Evolutionary conservation across 2,888 invertebrate species (phyloP).

Genomic region (Xylophagus ater): DNA sequence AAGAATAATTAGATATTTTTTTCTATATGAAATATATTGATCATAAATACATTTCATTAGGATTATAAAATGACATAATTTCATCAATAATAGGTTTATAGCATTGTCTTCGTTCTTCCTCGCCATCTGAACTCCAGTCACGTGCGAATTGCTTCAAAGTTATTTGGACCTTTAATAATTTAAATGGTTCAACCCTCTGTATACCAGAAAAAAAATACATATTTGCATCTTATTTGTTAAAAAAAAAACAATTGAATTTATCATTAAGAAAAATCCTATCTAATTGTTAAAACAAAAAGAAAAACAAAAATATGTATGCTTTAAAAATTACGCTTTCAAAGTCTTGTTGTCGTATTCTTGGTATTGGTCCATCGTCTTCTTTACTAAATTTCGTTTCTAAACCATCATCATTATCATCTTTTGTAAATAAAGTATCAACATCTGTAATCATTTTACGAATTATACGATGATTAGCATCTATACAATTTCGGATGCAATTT

Average conservation of each 20-base stretch:
- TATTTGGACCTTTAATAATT: conserved; percentile 65
- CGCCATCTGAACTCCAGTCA: conserved; percentile 87
- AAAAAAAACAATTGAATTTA: conserved; percentile 2
- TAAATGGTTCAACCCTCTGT: conserved; percentile 32
- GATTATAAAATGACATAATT: conserved; percentile 60
- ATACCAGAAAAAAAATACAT: conserved; percentile 4
- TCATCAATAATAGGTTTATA: conserved; percentile 84
- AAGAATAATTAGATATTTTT: neutral
- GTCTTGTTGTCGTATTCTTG: conserved; percentile 31
- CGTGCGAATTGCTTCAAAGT: conserved; percentile 93
- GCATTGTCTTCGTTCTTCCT: conserved; percentile 70
- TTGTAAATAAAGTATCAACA: conserved; percentile 43
- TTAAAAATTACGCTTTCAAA: conserved; percentile 33
- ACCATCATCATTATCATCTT: conserved; percentile 66
- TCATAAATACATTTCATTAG: conserved; percentile 43
- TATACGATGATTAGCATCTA: conserved; percentile 49
- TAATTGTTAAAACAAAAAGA: neutral
- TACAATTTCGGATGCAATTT: conserved; percentile 59
- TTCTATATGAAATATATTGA: conserved; percentile 4
- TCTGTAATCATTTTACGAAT: conserved; percentile 42
- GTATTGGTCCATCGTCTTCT: conserved; percentile 22
- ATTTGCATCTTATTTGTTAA: neutral
- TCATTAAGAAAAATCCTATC: neutral
- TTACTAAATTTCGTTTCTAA: conserved; percentile 51
- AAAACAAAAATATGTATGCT: conserved; percentile 16